A percentile compares a stretch with the other conserved stretches of the same genome.
Evolutionary conservation across 2,797 vertebrate species (phyloP).

Genomic region (Moxostoma hubbsi): DNA sequence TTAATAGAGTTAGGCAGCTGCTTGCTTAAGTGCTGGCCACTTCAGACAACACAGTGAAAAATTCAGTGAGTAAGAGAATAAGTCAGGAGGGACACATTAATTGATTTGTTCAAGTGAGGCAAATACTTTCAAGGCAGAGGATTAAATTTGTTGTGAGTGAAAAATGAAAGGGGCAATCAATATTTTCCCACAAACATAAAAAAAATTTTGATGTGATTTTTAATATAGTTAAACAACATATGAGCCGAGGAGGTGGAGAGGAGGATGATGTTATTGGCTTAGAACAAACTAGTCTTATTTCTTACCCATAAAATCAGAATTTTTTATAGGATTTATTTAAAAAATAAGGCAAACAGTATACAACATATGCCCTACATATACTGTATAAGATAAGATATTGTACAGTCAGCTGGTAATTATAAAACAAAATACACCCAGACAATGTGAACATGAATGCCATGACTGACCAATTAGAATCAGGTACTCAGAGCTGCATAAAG

Average conservation of each 20-base stretch:
- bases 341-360: too few relatives aligned
- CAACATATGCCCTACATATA: too few relatives aligned
- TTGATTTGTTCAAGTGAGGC: slow-evolving; percentile 22
- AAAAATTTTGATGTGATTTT: slow-evolving; percentile 22
- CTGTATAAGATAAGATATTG: too few relatives aligned
- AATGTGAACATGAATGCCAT: too few relatives aligned
- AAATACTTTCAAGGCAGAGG: slow-evolving; percentile 30
- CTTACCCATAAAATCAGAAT: slow-evolving; percentile 11
- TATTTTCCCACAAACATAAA: slow-evolving; percentile 25
- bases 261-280: not conserved
- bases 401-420: too few relatives aligned
- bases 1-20: slow-evolving; percentile 45
- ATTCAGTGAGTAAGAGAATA: slow-evolving; percentile 5
- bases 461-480: too few relatives aligned
- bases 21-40: slow-evolving; percentile 29
- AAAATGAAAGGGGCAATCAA: slow-evolving; percentile 21
- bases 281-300: slow-evolving; percentile 2
- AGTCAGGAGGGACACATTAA: slow-evolving; percentile 32
- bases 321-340: slow-evolving; percentile 18
- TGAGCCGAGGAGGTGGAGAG: not conserved
- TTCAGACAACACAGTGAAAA: slow-evolving; percentile 28
- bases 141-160: slow-evolving; percentile 17
- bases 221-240: slow-evolving; percentile 14
- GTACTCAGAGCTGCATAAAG: too few relatives aligned
- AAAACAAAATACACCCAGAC: too few relatives aligned